Evolutionary conservation across 2,888 invertebrate species (phyloP), one percentile per base, ranked within the genome.

Genomic region (Epirrhoe alternata): DNA sequence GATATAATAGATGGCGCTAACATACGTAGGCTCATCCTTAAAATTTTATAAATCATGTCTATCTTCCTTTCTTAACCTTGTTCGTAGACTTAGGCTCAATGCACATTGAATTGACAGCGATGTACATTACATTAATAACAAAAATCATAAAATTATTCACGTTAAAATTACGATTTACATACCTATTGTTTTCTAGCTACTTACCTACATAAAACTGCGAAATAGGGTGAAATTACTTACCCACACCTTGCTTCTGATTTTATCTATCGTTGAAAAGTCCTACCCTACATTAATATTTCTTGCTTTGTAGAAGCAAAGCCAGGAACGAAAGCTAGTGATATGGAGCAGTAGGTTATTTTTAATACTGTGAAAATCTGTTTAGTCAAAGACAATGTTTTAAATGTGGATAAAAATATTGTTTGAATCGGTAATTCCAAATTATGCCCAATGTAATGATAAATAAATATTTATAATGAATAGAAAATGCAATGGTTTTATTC

Each of bases 391-490:
- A 52, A 47, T 52, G 47, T 57, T 62, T 50, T 12, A 54, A 58
- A 67, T 64, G 56, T 65, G 63, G 24, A 60, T 52, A 59, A 49
- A 65, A 60, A 54, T 69, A 64, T 76, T 74, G 73, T 77, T 82
- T 78, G 78, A 82, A 83, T 81, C 76, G 74, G 74, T 83, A 86
- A 86, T 87, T 88, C 86, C 84, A 90, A 91, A 90, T 89, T 89
- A 89, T 86, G 86, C 87, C 89, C 87, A 87, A 83, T 90, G 86
- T 90, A 88, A 89, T 86, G 85, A 91, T 87, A 82, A 88, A 89
- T 92, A 91, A 90, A 92, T 91, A 90, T 92, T 91, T 91, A 91
- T 92, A 91, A 90, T 86, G 78, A 90, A 89, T 85, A 84, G 81
- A 54, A 68, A 75, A 51, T 61, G 30, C 14, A 5, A 24, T 66